Conservation (phyloP, 2,888 invertebrate species). For the Cheilosia vernalis region DNA sequence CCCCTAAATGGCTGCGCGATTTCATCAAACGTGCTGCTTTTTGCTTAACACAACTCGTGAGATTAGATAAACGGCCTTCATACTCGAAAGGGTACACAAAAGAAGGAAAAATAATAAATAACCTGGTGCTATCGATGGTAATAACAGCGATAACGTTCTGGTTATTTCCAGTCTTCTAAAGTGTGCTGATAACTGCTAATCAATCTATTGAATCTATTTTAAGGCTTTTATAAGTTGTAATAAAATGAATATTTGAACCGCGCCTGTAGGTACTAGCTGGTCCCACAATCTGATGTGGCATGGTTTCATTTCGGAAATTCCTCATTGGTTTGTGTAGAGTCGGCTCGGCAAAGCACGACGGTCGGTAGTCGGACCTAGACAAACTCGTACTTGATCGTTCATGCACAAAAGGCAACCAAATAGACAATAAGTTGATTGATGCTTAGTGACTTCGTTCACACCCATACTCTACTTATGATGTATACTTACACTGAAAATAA, state of each 20-base stretch:
- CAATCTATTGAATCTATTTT: slow-evolving; percentile 37
- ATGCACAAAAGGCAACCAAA: slow-evolving; percentile 1
- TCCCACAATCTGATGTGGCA: too few species aligned
- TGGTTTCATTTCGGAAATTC: too few species aligned
- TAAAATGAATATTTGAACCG: slow-evolving; percentile 22
- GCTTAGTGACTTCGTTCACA: background rate
- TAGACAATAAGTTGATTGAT: background rate
- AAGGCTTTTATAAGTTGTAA: background rate
- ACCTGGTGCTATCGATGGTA: slow-evolving; percentile 30
- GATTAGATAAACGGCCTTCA: slow-evolving; percentile 44
- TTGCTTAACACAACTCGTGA: slow-evolving; percentile 19
- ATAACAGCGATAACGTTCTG: slow-evolving; percentile 35
- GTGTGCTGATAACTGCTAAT: slow-evolving; percentile 40
- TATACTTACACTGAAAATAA: too few species aligned
- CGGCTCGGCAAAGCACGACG: too few species aligned
- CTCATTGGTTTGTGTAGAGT: too few species aligned
- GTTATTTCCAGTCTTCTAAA: slow-evolving; percentile 30
- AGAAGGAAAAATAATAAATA: slow-evolving; percentile 1
- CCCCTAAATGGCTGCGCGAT: background rate
- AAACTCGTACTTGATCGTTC: background rate
- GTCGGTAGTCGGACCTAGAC: background rate
- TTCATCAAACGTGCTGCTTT: slow-evolving; percentile 1
- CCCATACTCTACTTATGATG: background rate
- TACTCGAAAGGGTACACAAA: slow-evolving; percentile 3
- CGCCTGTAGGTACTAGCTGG: background rate